Base-by-base conservation (phyloP, 2,113 vertebrate genomes). In the Pyrgilauda ruficollis region DNA sequence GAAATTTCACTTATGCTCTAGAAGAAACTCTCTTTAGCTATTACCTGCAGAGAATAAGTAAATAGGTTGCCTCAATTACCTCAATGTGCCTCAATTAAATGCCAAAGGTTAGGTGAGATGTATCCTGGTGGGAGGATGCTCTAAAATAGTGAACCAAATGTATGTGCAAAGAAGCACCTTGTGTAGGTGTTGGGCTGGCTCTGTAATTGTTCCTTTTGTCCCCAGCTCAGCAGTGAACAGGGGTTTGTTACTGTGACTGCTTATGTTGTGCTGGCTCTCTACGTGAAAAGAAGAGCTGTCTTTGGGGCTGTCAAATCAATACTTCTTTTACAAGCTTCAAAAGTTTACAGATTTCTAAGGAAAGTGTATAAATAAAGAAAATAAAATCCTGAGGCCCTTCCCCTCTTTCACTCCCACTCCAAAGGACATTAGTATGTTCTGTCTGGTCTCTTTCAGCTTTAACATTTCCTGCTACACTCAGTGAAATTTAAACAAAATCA, bases 401-500 rank as follows among this genome's bases (percentile, higher is more conserved):
- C 35, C 43, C 31, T 89, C 44, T 89, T 79, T 58, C 52, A 50
- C 39, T 87, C 61, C 35, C 13, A 66, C 87, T 78, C 68, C 59
- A 49, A 76, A 94, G 72, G 52, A 67, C 73, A 31, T 90, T 55
- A 86, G 52, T 87, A n/a, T 56, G 61, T 70, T 93, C 88, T 93
- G 68, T 89, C 88, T 95, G 80, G 64, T 89, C 81, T 75, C 91
- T 87, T 94, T 95, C 94, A 92, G 90, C 90, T 92, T 95, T 96
- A 90, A 96, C 41, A 44, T 93, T 96, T 96, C 93, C 93, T 84
- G 79, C 83, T 94, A 74, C 85, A 95, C 94, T 96, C 96, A 95
- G 52, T 93, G 90, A 96, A 96, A 88, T 88, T 97, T 92, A 96
- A 96, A 97, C 91, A 95, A 95, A 94, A 94, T 96, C 95, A 95